These are phyloP conservation scores for Habrosyne pyritoides DNA, from an alignment of 2,888 invertebrate species.

Conservation along the genomic window DNA sequence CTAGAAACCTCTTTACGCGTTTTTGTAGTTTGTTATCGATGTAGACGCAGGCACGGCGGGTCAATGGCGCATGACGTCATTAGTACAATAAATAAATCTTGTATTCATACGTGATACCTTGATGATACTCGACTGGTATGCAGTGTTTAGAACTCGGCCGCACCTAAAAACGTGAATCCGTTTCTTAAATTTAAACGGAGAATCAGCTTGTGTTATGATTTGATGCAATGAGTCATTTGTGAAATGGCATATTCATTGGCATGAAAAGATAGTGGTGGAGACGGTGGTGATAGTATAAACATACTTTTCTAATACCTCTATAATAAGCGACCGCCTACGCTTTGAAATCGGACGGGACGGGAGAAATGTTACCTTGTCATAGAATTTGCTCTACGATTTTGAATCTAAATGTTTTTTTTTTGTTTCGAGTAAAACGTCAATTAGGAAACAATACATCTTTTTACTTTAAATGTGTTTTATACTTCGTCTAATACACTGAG, in stretches of 20 bases:
- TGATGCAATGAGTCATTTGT: slow-evolving; percentile 2
- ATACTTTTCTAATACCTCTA: background rate
- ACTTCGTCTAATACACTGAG: too few relatives aligned
- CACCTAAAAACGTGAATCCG: slow-evolving; percentile 47
- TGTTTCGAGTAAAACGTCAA: background rate
- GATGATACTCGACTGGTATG: slow-evolving; percentile 40
- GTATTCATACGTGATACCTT: slow-evolving; percentile 39
- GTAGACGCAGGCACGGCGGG: slow-evolving; percentile 52
- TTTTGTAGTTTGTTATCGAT: slow-evolving; percentile 24
- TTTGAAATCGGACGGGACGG: background rate
- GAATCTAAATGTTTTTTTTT: background rate
- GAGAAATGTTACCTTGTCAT: background rate
- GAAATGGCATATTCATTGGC: background rate
- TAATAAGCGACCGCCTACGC: background rate
- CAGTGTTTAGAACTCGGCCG: slow-evolving; percentile 38
- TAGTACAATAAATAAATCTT: slow-evolving; percentile 50
- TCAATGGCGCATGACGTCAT: slow-evolving; percentile 77
- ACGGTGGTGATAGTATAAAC: background rate
- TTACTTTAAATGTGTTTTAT: too few relatives aligned
- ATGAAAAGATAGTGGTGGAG: background rate
- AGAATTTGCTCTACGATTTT: too few relatives aligned
- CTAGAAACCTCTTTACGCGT: background rate
- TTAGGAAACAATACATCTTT: too few relatives aligned
- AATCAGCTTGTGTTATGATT: background rate
- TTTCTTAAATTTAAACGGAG: slow-evolving; percentile 22